These are phyloP conservation scores for Campylorhamphus procurvoides DNA, from an alignment of 2,113 vertebrate species.

Conservation along the genomic window DNA sequence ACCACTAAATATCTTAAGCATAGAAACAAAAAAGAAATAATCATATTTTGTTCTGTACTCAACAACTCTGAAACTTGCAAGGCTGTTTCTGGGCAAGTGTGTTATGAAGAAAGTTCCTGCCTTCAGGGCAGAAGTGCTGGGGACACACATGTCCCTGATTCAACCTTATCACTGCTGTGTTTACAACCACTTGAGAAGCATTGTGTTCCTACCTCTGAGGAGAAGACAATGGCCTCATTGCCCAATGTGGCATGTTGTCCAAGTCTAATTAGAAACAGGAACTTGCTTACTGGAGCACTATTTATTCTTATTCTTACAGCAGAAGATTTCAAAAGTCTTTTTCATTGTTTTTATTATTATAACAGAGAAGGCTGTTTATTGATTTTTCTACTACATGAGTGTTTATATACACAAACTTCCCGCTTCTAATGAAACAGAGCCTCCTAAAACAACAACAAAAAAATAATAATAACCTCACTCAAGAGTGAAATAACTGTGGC, in stretches of 20 bases:
- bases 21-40: not conserved
- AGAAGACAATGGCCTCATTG: conserved; percentile 36
- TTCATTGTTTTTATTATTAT: conserved; percentile 3
- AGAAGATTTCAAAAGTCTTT: not conserved
- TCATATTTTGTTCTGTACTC: not conserved
- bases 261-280: conserved; percentile 48
- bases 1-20: not conserved
- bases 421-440: not conserved
- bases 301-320: not conserved
- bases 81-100: not conserved
- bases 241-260: not conserved
- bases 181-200: not conserved
- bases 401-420: conserved; percentile 23
- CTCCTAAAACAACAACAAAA: not conserved
- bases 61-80: not conserved
- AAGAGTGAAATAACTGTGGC: conserved; percentile 8
- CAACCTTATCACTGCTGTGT: not conserved
- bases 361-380: not conserved
- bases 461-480: not conserved
- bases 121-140: not conserved
- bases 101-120: not conserved
- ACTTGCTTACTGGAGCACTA: not conserved
- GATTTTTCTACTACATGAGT: conserved; percentile 5
- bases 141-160: not conserved
- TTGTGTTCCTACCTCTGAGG: not conserved